Conservation (phyloP, 2,113 vertebrate species). For the Gallinago media region DNA sequence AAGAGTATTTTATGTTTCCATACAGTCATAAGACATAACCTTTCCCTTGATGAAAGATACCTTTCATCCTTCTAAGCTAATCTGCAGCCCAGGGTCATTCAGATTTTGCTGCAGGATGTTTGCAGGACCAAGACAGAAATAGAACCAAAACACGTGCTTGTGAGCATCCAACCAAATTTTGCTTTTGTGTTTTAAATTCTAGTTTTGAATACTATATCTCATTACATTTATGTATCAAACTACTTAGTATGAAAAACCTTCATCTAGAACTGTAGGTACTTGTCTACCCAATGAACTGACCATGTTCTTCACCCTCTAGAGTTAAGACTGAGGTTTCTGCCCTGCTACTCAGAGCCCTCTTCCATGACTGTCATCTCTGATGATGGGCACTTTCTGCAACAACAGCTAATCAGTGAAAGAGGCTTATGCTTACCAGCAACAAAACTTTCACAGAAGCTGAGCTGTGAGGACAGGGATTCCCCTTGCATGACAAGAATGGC, state of each 20-base stretch:
- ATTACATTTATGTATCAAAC: neutral
- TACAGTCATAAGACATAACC: neutral
- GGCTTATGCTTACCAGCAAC: neutral
- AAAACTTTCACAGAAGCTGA: neutral
- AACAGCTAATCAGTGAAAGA: neutral
- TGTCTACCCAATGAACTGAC: neutral
- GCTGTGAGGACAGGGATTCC: neutral
- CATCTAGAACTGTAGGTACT: neutral
- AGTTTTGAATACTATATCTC: neutral
- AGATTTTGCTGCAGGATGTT: neutral
- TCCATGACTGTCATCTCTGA: rapidly evolving
- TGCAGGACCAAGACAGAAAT: neutral
- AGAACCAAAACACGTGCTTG: neutral
- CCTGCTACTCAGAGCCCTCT: neutral
- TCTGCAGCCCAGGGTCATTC: neutral
- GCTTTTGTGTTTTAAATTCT: neutral
- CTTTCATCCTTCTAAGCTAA: neutral
- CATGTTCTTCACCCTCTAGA: neutral
- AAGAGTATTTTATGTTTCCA: neutral
- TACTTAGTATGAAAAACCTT: neutral
- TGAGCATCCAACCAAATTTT: neutral
- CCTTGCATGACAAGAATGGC: neutral
- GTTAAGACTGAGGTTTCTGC: neutral
- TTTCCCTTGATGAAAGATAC: neutral
- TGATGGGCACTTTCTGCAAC: neutral